Base-by-base conservation (phyloP, 2,888 invertebrate genomes). In the Pollenia angustigena region DNA sequence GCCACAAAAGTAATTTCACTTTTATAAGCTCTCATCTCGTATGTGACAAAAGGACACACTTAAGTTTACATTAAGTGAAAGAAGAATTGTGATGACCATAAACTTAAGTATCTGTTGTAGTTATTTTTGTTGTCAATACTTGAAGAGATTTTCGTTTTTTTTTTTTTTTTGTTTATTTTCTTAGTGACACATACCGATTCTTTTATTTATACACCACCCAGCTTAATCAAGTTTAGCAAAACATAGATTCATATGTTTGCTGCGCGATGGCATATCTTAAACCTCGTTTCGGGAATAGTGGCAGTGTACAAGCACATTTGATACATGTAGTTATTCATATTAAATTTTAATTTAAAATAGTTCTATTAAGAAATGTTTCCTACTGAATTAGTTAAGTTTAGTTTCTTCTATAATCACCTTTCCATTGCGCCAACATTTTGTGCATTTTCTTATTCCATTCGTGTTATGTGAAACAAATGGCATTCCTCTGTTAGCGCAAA, bases 1-100 rank as follows among this genome's bases (percentile, higher is more conserved):
- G 90, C 89, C 88, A 89, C 89, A 90, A 89, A 91, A 91, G 89
- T 90, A 90, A 91, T 91, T 91, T 90, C 90, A 85, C 88, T 89
- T 87, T 87, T 87, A 82, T 82, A 85, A 85, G 82, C 72, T 85
- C 82, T 83, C 79, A 72, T 83, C 80, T 72, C 56, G 82, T 80
- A 84, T 83, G 85, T 85, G 82, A 84, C 87, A 81, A 83, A 81
- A 81, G 87, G 83, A 85, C 85, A 87, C 83, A 80, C 76, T 87
- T 87, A 76, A 80, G 83, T 80, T 82, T 64, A 75, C 80, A 86
- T 83, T 75, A 86, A 83, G 50, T 76, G 68, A 82, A 48, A 52
- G 44, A 23, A 76, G 54, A 54, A 71, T 62, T 79, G 42, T 69
- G 82, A 74, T 85, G 82, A 75, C 82, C 86, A 80, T 83, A 83